These are phyloP conservation scores for Rugalucina vietnamica DNA, from an alignment of 2,888 invertebrate genomes.

Conservation along the genomic window DNA sequence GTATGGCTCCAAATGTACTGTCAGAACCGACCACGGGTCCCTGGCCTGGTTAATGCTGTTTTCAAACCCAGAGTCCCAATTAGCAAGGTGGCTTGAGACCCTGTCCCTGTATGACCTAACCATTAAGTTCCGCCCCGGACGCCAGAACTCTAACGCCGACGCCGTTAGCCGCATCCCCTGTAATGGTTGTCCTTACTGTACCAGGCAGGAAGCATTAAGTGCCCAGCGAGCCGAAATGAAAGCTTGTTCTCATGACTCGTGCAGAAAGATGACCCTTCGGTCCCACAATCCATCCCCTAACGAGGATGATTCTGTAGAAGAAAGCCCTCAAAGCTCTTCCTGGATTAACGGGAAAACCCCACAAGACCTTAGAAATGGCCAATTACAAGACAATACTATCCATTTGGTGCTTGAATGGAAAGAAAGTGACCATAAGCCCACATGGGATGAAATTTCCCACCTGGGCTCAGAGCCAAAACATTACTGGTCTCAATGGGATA, in stretches of 20 bases:
- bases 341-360: neutral
- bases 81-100: constrained; percentile 46
- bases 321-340: neutral
- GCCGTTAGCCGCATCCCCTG: neutral
- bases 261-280: too few relatives aligned
- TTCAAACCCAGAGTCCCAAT: constrained; percentile 45
- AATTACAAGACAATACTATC: constrained; percentile 10
- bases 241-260: too few relatives aligned
- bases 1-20: constrained; percentile 31
- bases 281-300: too few relatives aligned
- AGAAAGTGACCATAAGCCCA: neutral
- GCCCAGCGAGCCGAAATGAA: too few relatives aligned
- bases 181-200: too few relatives aligned
- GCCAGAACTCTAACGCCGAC: neutral
- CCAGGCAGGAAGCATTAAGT: too few relatives aligned
- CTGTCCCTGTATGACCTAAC: constrained; percentile 37
- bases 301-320: neutral
- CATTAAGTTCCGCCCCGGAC: neutral
- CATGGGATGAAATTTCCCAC: constrained; percentile 8
- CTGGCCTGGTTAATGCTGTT: constrained; percentile 43
- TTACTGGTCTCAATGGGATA: constrained; percentile 5
- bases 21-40: constrained; percentile 50
- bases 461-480: neutral
- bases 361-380: neutral
- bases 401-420: constrained; percentile 2